Evolutionary conservation across 1,140 invertebrate genomes (phyloP), one percentile per base, ranked within the genome.

Genomic region (Nephotettix cincticeps): DNA sequence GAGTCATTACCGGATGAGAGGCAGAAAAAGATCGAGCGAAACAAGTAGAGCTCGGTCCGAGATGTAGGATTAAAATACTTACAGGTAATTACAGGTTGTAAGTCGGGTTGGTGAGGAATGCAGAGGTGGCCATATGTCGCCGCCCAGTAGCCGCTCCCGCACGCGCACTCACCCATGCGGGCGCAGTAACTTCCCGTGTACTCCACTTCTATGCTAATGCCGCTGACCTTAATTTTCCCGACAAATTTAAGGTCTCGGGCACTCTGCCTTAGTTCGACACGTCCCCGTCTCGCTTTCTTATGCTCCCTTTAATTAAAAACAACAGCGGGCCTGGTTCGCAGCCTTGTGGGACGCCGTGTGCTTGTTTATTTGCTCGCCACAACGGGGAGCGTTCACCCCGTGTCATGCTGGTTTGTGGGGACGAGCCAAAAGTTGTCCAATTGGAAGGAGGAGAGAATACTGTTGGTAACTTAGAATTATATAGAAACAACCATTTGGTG

Each of bases 141-240:
- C 3, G 47, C 47, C 47, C 47, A 21, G 47, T 51, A 51, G 47
- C 47, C n/a, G 47, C 47, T 19, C 4, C 14, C 47, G 21, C 47
- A 51, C 47, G 47, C 47, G 19, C 47, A 9, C 47, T 3, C 47
- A 51, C 47, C 14, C 47, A 51, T 51, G 47, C 47, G 47, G 47
- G 47, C 47, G 47, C 47, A 51, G 14, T 51, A 51, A 51, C 47
- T 51, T 51, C 47, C 47, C 6, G 19, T 51, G 47, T n/a, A 4
- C 47, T 3, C 47, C 47, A 51, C 47, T 51, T 51, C 47, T 51
- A 51, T 51, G 47, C 47, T 51, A 51, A 51, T 51, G 47, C 21
- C 47, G 21, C 47, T 51, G 47, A 51, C 47, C 47, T 51, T 51
- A 51, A 51, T 51, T 51, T 51, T 51, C 47, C 47, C 47, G 47